Evolutionary conservation across 2,113 vertebrate genomes (phyloP).

Genomic region (Bubo bubo): DNA sequence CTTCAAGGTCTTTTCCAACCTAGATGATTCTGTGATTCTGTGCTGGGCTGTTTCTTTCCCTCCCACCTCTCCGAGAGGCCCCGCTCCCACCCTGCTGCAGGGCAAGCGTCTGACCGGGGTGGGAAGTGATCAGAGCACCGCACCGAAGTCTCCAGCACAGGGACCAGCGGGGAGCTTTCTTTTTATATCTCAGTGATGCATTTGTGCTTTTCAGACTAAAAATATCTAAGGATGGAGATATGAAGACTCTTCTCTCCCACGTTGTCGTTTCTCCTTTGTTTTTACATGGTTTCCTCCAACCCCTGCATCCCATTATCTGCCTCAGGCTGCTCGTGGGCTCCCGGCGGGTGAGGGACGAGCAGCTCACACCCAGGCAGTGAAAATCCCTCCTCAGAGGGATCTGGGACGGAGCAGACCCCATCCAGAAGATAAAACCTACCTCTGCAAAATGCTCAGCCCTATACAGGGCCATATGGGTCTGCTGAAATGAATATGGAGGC

Average conservation of each 20-base stretch:
- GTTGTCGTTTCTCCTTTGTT: background rate
- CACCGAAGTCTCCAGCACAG: accelerated
- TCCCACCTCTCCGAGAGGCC: background rate
- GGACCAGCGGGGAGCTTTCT: background rate
- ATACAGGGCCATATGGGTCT: accelerated
- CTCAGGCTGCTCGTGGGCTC: background rate
- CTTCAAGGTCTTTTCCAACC: no score
- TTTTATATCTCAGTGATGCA: background rate
- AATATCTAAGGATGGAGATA: background rate
- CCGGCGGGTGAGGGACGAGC: background rate
- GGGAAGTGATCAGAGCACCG: background rate
- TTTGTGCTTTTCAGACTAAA: conserved; percentile 16
- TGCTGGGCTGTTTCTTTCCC: background rate
- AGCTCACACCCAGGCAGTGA: background rate
- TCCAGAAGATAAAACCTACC: background rate
- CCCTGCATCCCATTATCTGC: background rate
- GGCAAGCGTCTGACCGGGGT: background rate
- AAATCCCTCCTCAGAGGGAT: background rate
- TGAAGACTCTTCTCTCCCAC: background rate
- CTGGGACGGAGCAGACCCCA: background rate
- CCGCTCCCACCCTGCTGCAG: background rate
- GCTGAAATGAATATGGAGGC: accelerated
- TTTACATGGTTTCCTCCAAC: background rate
- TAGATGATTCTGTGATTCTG: no score
- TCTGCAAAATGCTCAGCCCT: background rate